Conservation (phyloP, 2,888 invertebrate species). For the Chrysolina haemoptera region DNA sequence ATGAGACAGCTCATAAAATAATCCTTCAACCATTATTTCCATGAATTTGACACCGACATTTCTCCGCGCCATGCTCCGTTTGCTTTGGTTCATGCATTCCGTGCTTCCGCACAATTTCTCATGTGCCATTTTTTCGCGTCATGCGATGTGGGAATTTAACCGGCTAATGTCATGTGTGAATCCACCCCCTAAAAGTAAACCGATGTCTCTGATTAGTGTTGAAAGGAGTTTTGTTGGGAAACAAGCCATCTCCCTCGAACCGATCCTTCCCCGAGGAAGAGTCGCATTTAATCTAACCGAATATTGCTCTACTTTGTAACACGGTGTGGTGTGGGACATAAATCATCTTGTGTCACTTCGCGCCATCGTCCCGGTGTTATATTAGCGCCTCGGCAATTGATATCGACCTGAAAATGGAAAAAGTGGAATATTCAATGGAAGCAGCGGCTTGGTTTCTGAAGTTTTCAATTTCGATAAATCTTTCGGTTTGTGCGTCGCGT, state of each 20-base stretch:
- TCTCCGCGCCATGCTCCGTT: not conserved
- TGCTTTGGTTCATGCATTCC: not conserved
- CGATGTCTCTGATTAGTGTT: conserved; percentile 30
- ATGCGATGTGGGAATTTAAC: conserved; percentile 15
- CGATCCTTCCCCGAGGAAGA: not conserved
- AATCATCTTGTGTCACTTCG: conserved; percentile 23
- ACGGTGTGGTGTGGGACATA: conserved; percentile 8
- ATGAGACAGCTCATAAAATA: too few relatives aligned
- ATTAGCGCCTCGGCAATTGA: conserved; percentile 22
- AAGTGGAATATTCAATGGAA: conserved; percentile 10
- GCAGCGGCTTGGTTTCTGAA: conserved; percentile 6
- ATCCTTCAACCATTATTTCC: too few relatives aligned
- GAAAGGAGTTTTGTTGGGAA: conserved; percentile 23
- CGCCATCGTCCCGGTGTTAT: conserved; percentile 21
- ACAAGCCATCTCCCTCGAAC: conserved; percentile 26
- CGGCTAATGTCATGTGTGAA: conserved; percentile 6
- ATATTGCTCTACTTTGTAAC: conserved; percentile 25
- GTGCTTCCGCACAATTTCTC: not conserved
- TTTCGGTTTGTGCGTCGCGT: not conserved
- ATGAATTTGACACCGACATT: too few relatives aligned
- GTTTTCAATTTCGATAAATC: conserved; percentile 17
- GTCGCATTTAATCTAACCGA: conserved; percentile 17
- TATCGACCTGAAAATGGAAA: not conserved
- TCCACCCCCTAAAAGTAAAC: conserved; percentile 25
- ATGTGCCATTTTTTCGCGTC: not conserved